Conservation (phyloP, 2,113 vertebrate species). For the Caranx melampygus region DNA sequence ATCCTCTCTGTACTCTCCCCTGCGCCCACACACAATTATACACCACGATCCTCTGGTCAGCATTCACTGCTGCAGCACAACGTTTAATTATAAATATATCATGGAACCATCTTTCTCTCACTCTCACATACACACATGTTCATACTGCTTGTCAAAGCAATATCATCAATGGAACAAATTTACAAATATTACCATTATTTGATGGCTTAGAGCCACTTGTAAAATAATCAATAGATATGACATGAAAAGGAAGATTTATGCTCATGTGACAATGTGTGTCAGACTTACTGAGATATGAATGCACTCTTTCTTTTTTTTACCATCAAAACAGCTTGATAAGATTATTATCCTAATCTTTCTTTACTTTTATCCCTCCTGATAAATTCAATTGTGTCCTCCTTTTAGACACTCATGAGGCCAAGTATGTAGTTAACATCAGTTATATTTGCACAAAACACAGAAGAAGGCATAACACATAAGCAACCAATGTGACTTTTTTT, state of each 20-base stretch:
- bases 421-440: background rate
- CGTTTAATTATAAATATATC: conserved; percentile 76
- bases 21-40: conserved; percentile 10
- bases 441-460: background rate
- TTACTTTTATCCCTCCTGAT: too few relatives aligned
- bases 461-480: background rate
- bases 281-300: background rate
- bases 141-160: background rate
- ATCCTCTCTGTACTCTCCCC: conserved; percentile 75
- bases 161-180: background rate
- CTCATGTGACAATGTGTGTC: background rate
- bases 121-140: background rate
- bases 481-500: background rate
- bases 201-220: background rate
- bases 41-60: conserved; percentile 57
- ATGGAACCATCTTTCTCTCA: conserved; percentile 45
- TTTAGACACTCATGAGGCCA: background rate
- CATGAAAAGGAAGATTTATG: background rate
- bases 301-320: too few relatives aligned
- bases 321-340: too few relatives aligned
- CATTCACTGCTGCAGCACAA: conserved; percentile 39
- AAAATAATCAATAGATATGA: background rate
- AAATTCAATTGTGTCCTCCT: too few relatives aligned
- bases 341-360: too few relatives aligned
- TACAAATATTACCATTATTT: background rate